Conservation (phyloP, 1,140 invertebrate genomes). For the Geopemphigus sp. region DNA sequence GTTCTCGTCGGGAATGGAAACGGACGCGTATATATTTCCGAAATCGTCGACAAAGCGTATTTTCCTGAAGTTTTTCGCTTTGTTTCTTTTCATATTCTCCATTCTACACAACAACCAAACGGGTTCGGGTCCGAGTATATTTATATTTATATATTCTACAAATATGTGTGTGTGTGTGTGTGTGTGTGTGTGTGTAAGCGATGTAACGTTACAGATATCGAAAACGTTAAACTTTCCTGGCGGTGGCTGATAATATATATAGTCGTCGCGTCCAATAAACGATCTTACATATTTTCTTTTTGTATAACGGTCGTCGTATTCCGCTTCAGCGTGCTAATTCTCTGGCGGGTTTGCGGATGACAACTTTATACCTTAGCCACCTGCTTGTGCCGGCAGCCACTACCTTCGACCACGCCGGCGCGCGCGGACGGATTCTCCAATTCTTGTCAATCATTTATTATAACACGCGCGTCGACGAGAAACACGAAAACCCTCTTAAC, state of each 20-base stretch:
- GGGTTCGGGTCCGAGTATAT: background rate
- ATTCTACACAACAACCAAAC: background rate
- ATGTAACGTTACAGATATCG: background rate
- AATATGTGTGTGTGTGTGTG: background rate
- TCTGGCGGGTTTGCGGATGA: background rate
- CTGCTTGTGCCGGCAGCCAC: too few relatives aligned
- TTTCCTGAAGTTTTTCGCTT: background rate
- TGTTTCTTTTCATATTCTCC: background rate
- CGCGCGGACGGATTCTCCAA: background rate
- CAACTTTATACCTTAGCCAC: background rate
- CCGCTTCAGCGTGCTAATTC: background rate
- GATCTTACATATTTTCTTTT: background rate
- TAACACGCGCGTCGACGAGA: background rate
- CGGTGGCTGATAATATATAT: background rate
- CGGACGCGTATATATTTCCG: background rate
- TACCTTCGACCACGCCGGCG: too few relatives aligned
- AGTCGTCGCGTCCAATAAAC: background rate
- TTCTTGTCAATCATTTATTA: slow-evolving; percentile 5
- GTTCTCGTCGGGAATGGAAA: background rate
- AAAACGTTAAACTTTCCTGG: background rate
- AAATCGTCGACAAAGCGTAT: background rate
- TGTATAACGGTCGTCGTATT: background rate
- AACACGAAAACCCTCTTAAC: slow-evolving; percentile 22
- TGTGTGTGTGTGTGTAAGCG: background rate
- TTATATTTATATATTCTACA: background rate